Base-by-base conservation (phyloP, 2,797 vertebrate genomes). In the Leuciscus waleckii region DNA sequence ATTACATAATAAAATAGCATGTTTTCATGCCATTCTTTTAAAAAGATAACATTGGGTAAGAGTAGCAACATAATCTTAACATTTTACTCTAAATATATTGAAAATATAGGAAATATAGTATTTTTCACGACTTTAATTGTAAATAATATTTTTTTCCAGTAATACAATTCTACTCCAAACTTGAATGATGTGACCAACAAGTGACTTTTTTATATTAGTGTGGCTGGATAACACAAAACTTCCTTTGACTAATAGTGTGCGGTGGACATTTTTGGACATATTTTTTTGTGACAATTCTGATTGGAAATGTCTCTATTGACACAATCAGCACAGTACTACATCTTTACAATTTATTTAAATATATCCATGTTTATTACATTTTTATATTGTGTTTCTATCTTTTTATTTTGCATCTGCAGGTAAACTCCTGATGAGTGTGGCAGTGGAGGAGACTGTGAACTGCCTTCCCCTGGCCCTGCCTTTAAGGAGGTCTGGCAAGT, bases 401-500 rank as follows among this genome's bases (percentile, higher is more conserved):
- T 74, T 49, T 37, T 88, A 19, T 84, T 68, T 63, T 78, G 14
- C 88, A 26, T 85, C 73, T 73, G 2, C 81, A 96, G 96, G 95
- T 90, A 95, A 94, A 93, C 91, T 0, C 92, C 93, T 79, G 92
- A 92, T 49, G 94, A 95, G 83, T 94, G 92, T 89, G 93, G 92
- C 71, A 94, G 94, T 87, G 95, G 94, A 87, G 95, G 95, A 78
- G 95, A 95, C 90, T 94, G 93, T 86, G 95, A 94, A 61, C 89
- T 93, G 67, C 93, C 93, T 0, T 94, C 93, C 86, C 95, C 96
- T 1, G 90, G 94, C 76, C 94, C 95, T 21, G 93, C 94, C n/a
- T 96, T 96, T 92, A 96, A 96, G 84, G 97, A 97, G 90, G 95
- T 97, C 17, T 98, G 97, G 97, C 96, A 97, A 79, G 95, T 97